These are phyloP conservation scores for Globia sparganii DNA, from an alignment of 2,888 invertebrate genomes.

Conservation along the genomic window DNA sequence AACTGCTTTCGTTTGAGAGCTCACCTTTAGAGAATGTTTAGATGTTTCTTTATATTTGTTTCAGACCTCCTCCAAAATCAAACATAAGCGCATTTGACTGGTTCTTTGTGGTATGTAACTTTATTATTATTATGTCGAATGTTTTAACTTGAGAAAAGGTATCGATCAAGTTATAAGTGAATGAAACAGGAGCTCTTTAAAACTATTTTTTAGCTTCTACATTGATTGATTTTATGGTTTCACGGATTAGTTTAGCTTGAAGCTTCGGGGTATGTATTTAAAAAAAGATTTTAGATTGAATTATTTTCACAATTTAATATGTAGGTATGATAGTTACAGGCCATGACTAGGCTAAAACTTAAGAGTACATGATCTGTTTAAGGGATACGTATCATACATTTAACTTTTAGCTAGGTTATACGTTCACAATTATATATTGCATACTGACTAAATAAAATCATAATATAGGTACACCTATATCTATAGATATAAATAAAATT, in stretches of 20 bases:
- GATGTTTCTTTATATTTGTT: constrained; percentile 51
- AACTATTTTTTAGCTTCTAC: not conserved
- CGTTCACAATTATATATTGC: not conserved
- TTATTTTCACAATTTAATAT: not conserved
- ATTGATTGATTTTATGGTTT: not conserved
- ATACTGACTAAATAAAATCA: not conserved
- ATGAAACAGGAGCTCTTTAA: not conserved
- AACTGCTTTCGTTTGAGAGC: not conserved
- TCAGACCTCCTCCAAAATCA: constrained; percentile 77
- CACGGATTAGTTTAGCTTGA: not conserved
- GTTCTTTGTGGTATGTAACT: constrained; percentile 83
- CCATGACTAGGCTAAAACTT: no score
- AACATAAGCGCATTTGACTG: constrained; percentile 84
- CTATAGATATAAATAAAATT: not conserved
- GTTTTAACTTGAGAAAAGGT: not conserved
- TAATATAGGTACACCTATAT: no score
- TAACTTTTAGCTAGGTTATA: not conserved
- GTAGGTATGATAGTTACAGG: no score
- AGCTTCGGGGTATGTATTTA: not conserved
- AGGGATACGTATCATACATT: not conserved
- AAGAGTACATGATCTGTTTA: no score
- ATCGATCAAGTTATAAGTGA: not conserved
- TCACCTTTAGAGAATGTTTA: not conserved
- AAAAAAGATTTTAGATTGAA: not conserved
- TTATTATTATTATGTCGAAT: not conserved